Evolutionary conservation across 2,797 vertebrate species (phyloP).

Genomic region (Bovichtus diacanthus): DNA sequence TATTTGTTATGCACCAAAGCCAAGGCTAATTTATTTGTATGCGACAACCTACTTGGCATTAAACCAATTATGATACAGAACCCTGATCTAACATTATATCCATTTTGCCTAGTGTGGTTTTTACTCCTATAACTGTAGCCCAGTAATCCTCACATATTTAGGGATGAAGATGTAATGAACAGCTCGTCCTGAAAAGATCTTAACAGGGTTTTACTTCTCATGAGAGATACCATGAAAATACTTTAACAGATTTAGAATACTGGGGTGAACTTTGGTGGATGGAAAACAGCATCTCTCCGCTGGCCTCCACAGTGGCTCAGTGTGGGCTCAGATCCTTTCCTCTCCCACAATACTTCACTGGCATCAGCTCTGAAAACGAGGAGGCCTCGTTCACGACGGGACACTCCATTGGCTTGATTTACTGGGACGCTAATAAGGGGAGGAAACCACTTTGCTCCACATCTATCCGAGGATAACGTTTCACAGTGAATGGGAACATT

Average conservation of each 20-base stretch:
- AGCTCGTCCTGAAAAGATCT: background rate
- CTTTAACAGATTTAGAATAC: background rate
- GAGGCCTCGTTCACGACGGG: slow-evolving; percentile 58
- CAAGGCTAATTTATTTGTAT: background rate
- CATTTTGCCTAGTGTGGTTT: background rate
- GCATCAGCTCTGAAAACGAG: slow-evolving; percentile 49
- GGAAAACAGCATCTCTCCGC: background rate
- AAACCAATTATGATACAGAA: background rate
- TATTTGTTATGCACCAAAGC: background rate
- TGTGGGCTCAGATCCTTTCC: slow-evolving; percentile 42
- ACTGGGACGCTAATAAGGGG: slow-evolving; percentile 72
- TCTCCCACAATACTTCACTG: slow-evolving; percentile 60
- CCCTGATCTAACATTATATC: background rate
- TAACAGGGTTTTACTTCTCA: slow-evolving; percentile 2
- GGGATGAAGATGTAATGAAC: background rate
- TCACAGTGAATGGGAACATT: slow-evolving; percentile 76
- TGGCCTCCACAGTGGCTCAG: slow-evolving; percentile 25
- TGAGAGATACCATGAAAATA: background rate
- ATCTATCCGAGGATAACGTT: slow-evolving; percentile 65
- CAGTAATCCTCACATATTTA: too few species aligned
- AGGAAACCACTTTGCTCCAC: slow-evolving; percentile 66
- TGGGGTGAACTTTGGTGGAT: background rate
- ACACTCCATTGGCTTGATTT: slow-evolving; percentile 79
- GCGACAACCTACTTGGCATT: background rate
- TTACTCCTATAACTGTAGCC: background rate